phyloP scores from a whole-genome alignment of 92 coral and sea anemone genomes.

The Paramuricea clavata region DNA sequence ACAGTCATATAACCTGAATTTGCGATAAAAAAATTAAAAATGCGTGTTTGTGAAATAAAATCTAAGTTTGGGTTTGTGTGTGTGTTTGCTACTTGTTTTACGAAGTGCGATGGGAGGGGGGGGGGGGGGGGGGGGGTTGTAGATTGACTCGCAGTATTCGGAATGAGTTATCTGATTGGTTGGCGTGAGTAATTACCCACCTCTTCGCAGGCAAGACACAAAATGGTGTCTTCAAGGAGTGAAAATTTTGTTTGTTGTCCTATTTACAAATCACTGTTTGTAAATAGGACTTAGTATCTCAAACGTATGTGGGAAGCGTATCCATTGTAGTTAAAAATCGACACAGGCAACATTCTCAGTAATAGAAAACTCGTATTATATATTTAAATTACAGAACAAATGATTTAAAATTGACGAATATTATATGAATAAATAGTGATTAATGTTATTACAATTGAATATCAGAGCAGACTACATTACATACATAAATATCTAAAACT shows the following conservation, averaged over 20 bases:
- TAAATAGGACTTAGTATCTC: too few species aligned
- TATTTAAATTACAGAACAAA: not conserved
- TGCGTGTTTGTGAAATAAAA: not conserved
- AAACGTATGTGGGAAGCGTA: too few species aligned
- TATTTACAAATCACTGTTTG: too few species aligned
- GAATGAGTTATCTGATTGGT: too few species aligned
- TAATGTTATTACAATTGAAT: not conserved
- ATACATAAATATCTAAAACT: not conserved
- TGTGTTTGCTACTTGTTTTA: not conserved
- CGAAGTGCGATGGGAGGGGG: too few species aligned
- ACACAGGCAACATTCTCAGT: not conserved
- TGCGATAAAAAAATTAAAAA: not conserved
- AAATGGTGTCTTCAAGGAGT: too few species aligned
- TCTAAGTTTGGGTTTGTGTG: not conserved
- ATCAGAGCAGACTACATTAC: not conserved
- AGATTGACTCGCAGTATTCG: too few species aligned
- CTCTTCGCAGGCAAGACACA: too few species aligned
- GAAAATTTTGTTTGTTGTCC: too few species aligned
- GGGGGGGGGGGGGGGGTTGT: too few species aligned
- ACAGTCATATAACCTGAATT: not conserved
- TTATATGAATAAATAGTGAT: not conserved
- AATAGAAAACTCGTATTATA: slow-evolving; percentile 14
- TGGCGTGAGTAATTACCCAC: too few species aligned
- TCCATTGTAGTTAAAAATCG: not conserved
- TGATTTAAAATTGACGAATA: not conserved